Evolutionary conservation across 1,140 invertebrate genomes (phyloP).

Genomic region (Colletes gigas): DNA sequence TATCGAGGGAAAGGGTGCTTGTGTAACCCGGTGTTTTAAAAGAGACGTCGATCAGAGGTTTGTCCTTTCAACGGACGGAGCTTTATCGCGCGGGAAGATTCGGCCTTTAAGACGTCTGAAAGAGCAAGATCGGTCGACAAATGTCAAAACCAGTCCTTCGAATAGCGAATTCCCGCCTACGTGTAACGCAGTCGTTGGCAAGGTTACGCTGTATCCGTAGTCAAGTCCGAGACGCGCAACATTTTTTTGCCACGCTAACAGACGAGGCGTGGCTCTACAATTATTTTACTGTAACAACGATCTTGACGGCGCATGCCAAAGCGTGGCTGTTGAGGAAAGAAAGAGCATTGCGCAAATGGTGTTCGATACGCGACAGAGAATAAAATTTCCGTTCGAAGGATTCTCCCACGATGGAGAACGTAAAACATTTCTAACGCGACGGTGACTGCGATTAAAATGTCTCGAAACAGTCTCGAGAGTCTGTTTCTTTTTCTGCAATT

Average conservation of each 20-base stretch:
- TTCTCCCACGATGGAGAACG: too few relatives aligned
- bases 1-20: background rate
- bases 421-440: too few relatives aligned
- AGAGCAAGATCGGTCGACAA: background rate
- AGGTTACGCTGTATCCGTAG: background rate
- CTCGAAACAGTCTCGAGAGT: too few relatives aligned
- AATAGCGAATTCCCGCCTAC: background rate
- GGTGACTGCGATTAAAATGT: too few relatives aligned
- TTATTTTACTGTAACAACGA: background rate
- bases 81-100: background rate
- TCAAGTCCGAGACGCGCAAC: background rate
- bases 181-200: background rate
- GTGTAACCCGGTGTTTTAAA: background rate
- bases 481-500: too few relatives aligned
- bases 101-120: background rate
- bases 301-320: background rate
- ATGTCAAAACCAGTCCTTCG: conserved; percentile 19
- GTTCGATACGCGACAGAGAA: too few relatives aligned
- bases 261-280: conserved; percentile 9
- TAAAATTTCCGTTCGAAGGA: background rate
- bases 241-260: conserved; percentile 26
- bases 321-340: background rate
- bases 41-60: background rate
- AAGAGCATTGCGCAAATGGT: background rate
- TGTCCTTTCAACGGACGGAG: background rate